phyloP scores from a whole-genome alignment of 2,888 invertebrate genomes.

The Leucozona laternaria region DNA sequence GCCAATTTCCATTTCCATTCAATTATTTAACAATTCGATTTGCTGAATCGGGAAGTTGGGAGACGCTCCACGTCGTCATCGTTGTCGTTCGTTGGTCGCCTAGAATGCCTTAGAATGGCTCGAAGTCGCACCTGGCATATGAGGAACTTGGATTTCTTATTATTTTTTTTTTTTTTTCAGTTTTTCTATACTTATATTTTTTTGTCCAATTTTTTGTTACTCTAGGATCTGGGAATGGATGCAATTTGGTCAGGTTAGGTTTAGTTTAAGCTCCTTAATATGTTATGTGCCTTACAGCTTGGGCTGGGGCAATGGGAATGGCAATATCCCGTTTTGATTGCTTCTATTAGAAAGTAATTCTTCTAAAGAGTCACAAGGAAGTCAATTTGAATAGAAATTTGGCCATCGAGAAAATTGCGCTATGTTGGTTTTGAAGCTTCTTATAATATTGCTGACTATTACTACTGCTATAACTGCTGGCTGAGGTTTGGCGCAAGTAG shows the following conservation, averaged over 20 bases:
- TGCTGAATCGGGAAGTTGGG: constrained; percentile 75
- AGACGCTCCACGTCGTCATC: constrained; percentile 47
- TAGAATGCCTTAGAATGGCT: constrained; percentile 67
- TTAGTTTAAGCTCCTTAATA: constrained; percentile 60
- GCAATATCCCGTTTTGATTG: constrained; percentile 75
- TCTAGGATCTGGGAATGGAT: constrained; percentile 69
- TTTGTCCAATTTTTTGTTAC: not conserved
- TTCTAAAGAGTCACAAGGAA: constrained; percentile 76
- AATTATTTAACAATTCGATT: constrained; percentile 78
- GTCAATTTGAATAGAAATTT: constrained; percentile 75
- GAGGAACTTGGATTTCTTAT: constrained; percentile 41
- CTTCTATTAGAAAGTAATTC: constrained; percentile 76
- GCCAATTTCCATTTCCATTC: constrained; percentile 77
- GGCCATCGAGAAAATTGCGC: constrained; percentile 71
- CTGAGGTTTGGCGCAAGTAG: not conserved
- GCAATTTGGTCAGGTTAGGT: constrained; percentile 72
- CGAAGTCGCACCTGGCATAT: constrained; percentile 72
- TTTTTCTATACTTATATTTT: not conserved
- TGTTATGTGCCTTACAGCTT: constrained; percentile 27
- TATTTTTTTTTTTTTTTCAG: not conserved
- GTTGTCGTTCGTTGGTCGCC: constrained; percentile 42
- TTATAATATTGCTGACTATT: constrained; percentile 59
- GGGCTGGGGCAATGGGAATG: constrained; percentile 69
- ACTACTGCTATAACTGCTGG: constrained; percentile 11
- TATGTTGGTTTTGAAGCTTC: constrained; percentile 58